Evolutionary conservation across 2,888 invertebrate genomes (phyloP).

Genomic region (Buathra laborator): DNA sequence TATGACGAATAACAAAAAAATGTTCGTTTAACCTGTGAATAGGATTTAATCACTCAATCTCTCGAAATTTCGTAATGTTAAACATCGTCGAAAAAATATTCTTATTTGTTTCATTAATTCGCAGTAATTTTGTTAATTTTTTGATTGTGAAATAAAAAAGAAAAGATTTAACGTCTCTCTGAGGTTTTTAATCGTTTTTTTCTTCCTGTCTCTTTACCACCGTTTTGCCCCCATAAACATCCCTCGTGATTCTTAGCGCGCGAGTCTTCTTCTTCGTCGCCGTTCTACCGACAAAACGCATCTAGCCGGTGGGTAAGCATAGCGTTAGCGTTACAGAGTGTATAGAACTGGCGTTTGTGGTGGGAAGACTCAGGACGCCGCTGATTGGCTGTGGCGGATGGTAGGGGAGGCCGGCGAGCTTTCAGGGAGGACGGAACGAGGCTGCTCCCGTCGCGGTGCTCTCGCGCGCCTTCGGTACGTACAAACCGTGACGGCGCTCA

Average conservation of each 20-base stretch:
- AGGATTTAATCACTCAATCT: neutral
- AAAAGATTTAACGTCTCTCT: too few species aligned
- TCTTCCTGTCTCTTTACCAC: neutral
- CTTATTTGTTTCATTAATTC: neutral
- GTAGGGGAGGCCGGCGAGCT: constrained; percentile 66
- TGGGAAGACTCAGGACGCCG: constrained; percentile 55
- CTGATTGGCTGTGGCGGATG: constrained; percentile 69
- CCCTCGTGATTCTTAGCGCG: constrained; percentile 65
- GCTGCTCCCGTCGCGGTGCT: constrained; percentile 65
- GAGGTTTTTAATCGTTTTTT: neutral
- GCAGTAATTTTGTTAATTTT: too few species aligned
- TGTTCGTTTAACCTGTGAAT: neutral
- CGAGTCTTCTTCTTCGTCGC: constrained; percentile 2
- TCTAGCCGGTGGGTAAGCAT: constrained; percentile 24
- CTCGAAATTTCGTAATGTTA: neutral
- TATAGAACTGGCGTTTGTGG: constrained; percentile 30
- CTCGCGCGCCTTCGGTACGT: constrained; percentile 75
- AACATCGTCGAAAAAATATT: neutral
- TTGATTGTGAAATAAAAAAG: too few species aligned
- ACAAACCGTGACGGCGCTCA: constrained; percentile 78
- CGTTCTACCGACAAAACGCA: constrained; percentile 40
- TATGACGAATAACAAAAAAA: constrained; percentile 5
- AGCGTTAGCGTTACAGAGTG: constrained; percentile 12
- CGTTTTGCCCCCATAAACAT: constrained; percentile 37
- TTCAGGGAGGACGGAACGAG: constrained; percentile 64